Conservation (phyloP, 2,113 vertebrate species). For the Phaethornis superciliosus region DNA sequence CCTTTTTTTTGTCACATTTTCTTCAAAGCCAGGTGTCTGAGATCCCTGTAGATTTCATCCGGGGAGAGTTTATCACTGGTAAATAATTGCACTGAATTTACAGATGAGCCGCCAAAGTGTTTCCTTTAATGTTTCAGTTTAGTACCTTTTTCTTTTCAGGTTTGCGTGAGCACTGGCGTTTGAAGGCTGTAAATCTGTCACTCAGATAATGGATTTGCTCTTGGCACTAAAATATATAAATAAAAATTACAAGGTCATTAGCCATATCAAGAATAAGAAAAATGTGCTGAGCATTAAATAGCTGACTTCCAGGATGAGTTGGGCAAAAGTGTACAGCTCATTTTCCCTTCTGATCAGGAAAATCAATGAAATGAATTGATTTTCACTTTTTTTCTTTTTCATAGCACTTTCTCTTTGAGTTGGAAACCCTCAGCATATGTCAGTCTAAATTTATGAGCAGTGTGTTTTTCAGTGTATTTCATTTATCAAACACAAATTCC, state of each 20-base stretch:
- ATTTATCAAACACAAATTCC: conserved; percentile 47
- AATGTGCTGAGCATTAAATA: neutral
- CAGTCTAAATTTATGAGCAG: conserved; percentile 21
- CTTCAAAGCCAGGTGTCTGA: neutral
- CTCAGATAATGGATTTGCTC: conserved; percentile 41
- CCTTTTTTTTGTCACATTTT: neutral
- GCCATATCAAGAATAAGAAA: conserved; percentile 3
- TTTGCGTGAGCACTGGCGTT: neutral
- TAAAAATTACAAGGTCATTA: conserved; percentile 60
- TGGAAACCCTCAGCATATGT: neutral
- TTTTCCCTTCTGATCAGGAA: neutral
- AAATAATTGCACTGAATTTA: conserved; percentile 58
- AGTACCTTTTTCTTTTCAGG: conserved; percentile 32
- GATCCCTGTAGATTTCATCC: neutral
- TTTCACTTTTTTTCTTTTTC: neutral
- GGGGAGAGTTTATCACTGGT: conserved; percentile 21
- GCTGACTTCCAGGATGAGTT: neutral
- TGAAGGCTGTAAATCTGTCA: conserved; percentile 31
- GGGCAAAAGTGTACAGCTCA: neutral
- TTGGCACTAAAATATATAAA: conserved; percentile 32
- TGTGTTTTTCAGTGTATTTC: neutral
- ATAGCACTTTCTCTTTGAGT: neutral
- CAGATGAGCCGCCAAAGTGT: conserved; percentile 34
- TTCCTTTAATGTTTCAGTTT: conserved; percentile 39
- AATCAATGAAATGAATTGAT: neutral